These are phyloP conservation scores for Bradypus variegatus DNA, from an alignment of 2,797 vertebrate species.

Conservation along the genomic window DNA sequence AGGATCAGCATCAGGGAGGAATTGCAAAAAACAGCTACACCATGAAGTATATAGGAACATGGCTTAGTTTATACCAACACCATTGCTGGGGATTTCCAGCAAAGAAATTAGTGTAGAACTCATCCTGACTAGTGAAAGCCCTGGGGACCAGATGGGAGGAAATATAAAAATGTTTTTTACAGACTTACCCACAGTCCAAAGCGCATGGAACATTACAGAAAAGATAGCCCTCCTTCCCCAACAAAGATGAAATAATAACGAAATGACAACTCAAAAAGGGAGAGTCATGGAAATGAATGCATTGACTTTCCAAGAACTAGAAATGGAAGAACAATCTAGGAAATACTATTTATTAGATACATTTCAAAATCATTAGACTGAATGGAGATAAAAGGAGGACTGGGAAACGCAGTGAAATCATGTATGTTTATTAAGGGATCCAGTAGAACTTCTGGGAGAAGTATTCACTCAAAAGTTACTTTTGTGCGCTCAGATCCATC, in stretches of 20 bases:
- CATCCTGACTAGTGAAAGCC: neutral
- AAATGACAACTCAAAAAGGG: neutral
- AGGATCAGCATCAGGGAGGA: neutral
- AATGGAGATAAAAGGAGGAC: neutral
- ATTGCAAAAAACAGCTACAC: too few species aligned
- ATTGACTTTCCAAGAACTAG: neutral
- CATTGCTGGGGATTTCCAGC: neutral
- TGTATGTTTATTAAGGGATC: neutral
- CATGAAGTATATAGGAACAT: too few species aligned
- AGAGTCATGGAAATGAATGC: neutral
- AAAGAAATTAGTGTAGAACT: neutral
- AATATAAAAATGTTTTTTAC: neutral
- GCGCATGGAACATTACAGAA: neutral
- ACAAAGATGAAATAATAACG: neutral
- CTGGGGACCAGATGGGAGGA: neutral
- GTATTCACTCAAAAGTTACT: neutral
- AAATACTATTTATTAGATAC: neutral
- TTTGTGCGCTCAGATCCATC: neutral
- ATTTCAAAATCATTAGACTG: neutral
- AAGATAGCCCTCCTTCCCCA: neutral
- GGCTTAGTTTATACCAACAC: neutral
- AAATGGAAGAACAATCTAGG: neutral
- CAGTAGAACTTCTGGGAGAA: neutral
- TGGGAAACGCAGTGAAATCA: neutral
- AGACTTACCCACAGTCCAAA: neutral